Percentiles rank a stretch among this genome's conserved stretches.
Conservation (phyloP, 2,113 vertebrate genomes). For the Condylura cristata region DNA sequence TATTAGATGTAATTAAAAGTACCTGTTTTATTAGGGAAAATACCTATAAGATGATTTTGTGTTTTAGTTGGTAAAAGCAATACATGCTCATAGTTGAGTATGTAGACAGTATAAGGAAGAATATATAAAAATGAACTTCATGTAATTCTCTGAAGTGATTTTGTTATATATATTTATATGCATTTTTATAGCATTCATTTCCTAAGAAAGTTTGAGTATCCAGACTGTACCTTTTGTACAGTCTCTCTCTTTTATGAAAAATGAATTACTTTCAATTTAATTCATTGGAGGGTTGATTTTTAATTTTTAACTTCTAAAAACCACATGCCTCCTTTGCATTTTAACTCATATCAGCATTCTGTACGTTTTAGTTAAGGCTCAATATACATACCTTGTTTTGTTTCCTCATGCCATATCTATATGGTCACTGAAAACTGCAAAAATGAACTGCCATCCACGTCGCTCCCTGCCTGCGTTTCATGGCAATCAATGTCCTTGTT, state of each 20-base stretch:
- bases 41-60: conserved; percentile 41
- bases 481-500: neutral
- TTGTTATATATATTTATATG: neutral
- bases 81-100: neutral
- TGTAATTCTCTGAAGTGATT: neutral
- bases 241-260: neutral
- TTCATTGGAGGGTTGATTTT: neutral
- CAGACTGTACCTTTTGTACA: conserved; percentile 15
- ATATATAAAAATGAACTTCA: conserved; percentile 28
- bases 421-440: conserved; percentile 24
- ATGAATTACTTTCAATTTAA: conserved; percentile 11
- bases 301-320: conserved; percentile 53
- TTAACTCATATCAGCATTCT: neutral
- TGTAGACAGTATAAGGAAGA: conserved; percentile 20
- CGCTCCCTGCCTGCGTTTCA: neutral
- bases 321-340: neutral
- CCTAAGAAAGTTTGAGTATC: neutral
- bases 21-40: conserved; percentile 60
- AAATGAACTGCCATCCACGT: neutral
- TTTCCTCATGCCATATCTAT: conserved; percentile 16
- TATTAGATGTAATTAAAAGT: conserved; percentile 31
- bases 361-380: neutral
- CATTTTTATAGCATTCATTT: conserved; percentile 7
- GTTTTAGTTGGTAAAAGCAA: conserved; percentile 35
- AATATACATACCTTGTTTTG: conserved; percentile 32